Conservation (phyloP, 2,888 invertebrate species). For the Pandemis corylana region DNA sequence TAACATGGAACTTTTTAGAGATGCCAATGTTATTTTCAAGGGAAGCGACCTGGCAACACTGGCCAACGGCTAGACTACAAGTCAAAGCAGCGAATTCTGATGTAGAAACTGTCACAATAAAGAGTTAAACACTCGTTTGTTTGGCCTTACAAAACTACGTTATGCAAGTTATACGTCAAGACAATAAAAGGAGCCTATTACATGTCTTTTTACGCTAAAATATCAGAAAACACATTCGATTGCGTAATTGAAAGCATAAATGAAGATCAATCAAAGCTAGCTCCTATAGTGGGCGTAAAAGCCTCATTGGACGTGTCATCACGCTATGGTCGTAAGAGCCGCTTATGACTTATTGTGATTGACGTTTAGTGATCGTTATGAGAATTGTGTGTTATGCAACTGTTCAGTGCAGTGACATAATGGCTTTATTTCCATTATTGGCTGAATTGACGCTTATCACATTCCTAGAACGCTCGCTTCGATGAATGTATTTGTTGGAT, state of each 20-base stretch:
- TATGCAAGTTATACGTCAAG: too few species aligned
- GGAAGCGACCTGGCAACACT: too few species aligned
- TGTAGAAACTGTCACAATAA: too few species aligned
- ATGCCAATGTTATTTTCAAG: too few species aligned
- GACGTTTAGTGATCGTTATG: conserved; percentile 52
- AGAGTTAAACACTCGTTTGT: too few species aligned
- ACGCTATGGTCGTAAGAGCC: conserved; percentile 46
- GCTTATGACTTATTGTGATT: conserved; percentile 51
- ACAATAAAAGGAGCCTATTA: too few species aligned
- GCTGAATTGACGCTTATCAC: conserved; percentile 10
- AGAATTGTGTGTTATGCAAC: conserved; percentile 46
- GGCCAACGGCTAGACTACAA: too few species aligned
- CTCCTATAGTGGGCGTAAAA: conserved; percentile 7
- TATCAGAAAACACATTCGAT: not conserved
- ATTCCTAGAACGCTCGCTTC: not conserved
- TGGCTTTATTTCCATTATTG: conserved; percentile 17
- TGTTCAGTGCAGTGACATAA: conserved; percentile 18
- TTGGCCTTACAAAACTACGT: too few species aligned
- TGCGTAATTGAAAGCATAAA: not conserved
- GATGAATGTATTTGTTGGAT: not conserved
- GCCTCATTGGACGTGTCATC: conserved; percentile 45
- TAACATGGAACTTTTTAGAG: too few species aligned
- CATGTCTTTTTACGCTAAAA: not conserved
- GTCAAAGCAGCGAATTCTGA: too few species aligned
- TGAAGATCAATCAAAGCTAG: not conserved